Conservation (phyloP, 2,797 vertebrate genomes). For the Syngnathus rostellatus region DNA sequence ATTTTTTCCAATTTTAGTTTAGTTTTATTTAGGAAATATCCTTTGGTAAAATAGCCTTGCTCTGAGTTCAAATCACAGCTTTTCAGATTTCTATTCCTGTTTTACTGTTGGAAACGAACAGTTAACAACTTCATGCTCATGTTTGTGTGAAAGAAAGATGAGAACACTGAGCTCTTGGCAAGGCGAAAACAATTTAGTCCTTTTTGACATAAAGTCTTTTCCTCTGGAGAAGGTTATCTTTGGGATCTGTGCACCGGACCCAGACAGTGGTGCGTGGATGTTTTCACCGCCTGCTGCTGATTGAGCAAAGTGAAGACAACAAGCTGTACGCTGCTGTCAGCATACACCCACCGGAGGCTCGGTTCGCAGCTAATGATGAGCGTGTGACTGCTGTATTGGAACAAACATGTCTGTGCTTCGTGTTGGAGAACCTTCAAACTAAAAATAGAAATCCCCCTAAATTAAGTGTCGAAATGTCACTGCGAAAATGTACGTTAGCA, state of each 20-base stretch:
- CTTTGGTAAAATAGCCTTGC: too few relatives aligned
- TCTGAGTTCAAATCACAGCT: not conserved
- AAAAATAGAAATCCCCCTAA: not conserved
- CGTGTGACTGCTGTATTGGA: slow-evolving; percentile 24
- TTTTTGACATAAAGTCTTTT: slow-evolving; percentile 40
- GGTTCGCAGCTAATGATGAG: slow-evolving; percentile 40
- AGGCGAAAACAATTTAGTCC: slow-evolving; percentile 18
- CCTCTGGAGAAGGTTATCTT: slow-evolving; percentile 23
- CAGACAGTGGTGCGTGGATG: slow-evolving; percentile 22
- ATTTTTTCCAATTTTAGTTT: too few relatives aligned
- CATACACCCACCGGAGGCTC: slow-evolving; percentile 31
- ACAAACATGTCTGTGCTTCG: slow-evolving; percentile 12
- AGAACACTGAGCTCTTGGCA: slow-evolving; percentile 7
- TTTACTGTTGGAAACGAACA: not conserved
- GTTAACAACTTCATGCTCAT: not conserved
- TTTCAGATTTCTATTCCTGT: not conserved
- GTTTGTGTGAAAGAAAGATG: not conserved
- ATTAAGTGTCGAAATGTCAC: not conserved
- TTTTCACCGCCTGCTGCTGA: slow-evolving; percentile 38
- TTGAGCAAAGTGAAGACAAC: slow-evolving; percentile 52
- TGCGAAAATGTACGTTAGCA: not conserved
- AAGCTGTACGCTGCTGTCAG: slow-evolving; percentile 36
- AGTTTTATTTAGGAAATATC: too few relatives aligned
- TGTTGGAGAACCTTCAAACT: slow-evolving; percentile 3
- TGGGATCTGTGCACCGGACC: slow-evolving; percentile 38